Evolutionary conservation across 2,113 vertebrate species (phyloP).

Genomic region (Calonectris borealis): DNA sequence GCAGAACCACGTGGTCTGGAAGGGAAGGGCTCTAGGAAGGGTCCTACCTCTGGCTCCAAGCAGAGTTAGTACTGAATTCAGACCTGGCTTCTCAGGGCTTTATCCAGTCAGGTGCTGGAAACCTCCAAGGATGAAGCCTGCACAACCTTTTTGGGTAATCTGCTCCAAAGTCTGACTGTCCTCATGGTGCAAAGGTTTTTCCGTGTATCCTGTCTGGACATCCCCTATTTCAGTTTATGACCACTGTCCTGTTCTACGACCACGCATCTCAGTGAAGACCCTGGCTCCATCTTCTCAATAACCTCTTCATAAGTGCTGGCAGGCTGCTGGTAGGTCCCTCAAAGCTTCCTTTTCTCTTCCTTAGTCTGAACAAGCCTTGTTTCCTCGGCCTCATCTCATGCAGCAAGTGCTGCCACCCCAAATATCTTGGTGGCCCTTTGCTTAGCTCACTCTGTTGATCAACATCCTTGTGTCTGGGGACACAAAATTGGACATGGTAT

Average conservation of each 20-base stretch:
- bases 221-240: neutral
- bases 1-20: neutral
- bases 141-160: neutral
- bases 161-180: neutral
- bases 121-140: neutral
- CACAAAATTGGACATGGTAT: neutral
- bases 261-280: neutral
- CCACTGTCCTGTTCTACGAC: neutral
- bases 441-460: neutral
- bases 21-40: neutral
- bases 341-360: neutral
- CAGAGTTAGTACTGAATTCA: neutral
- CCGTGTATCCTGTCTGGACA: neutral
- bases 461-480: neutral
- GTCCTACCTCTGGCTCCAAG: neutral
- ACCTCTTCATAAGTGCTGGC: neutral
- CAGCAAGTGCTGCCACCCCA: neutral
- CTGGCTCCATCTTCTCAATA: neutral
- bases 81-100: neutral
- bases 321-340: neutral
- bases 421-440: neutral
- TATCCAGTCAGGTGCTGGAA: neutral
- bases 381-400: neutral
- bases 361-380: neutral
- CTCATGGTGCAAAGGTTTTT: neutral